These are phyloP conservation scores for Toxostoma redivivum DNA, from an alignment of 2,113 vertebrate genomes.

Conservation along the genomic window DNA sequence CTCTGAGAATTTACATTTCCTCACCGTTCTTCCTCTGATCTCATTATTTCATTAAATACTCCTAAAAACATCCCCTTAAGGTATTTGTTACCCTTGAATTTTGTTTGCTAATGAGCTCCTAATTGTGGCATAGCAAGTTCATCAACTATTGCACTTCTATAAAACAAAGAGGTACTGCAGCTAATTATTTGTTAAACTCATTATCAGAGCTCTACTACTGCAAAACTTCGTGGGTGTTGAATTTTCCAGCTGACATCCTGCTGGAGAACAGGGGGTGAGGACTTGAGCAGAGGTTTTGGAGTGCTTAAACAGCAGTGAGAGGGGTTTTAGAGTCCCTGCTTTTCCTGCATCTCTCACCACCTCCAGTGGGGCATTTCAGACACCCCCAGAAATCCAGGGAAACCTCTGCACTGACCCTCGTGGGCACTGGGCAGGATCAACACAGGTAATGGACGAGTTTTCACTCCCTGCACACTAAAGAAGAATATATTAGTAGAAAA, in stretches of 20 bases:
- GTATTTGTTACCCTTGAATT: slow-evolving; percentile 7
- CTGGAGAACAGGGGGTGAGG: background rate
- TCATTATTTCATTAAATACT: background rate
- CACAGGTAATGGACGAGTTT: background rate
- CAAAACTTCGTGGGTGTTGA: background rate
- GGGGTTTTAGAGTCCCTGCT: background rate
- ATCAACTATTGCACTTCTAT: background rate
- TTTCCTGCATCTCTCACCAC: background rate
- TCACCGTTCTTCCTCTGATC: background rate
- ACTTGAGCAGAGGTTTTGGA: background rate
- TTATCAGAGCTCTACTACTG: background rate
- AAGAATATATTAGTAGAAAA: slow-evolving; percentile 1
- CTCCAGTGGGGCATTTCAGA: background rate
- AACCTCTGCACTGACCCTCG: fast-evolving
- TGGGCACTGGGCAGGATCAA: background rate
- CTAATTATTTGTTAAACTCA: slow-evolving; percentile 29
- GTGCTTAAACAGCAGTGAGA: background rate
- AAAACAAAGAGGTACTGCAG: background rate
- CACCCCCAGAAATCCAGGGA: background rate
- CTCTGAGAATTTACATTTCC: background rate
- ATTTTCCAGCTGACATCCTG: background rate
- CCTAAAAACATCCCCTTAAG: background rate
- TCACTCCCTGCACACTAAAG: background rate
- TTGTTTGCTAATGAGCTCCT: slow-evolving; percentile 36
- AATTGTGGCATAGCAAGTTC: slow-evolving; percentile 19